These are phyloP conservation scores for Drosophila pseudotalamancana DNA, from an alignment of 2,888 invertebrate species.

Conservation along the genomic window DNA sequence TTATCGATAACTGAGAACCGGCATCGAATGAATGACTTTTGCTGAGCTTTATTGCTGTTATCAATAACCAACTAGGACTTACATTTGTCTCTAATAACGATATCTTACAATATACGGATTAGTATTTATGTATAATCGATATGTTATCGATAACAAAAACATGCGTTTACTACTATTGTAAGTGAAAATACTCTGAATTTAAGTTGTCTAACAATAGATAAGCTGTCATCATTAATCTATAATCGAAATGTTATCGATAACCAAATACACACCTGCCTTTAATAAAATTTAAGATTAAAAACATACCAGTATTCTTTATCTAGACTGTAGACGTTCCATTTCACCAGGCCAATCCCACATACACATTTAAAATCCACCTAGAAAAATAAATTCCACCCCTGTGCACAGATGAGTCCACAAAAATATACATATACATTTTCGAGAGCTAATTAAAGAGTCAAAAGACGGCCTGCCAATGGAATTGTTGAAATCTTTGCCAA, in stretches of 20 bases:
- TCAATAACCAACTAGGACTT: too few relatives aligned
- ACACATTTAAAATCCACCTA: not conserved
- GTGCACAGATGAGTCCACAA: not conserved
- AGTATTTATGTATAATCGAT: not conserved
- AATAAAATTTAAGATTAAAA: not conserved
- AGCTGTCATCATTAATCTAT: not conserved
- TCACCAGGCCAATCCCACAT: not conserved
- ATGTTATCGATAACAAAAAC: not conserved
- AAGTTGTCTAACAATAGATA: not conserved
- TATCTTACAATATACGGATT: too few relatives aligned
- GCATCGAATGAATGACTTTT: too few relatives aligned
- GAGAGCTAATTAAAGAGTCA: conserved; percentile 43
- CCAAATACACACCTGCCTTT: not conserved
- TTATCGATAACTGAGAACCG: not conserved
- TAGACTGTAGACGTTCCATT: not conserved
- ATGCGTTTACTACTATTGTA: too few relatives aligned
- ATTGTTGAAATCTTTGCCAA: conserved; percentile 16
- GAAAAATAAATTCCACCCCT: not conserved
- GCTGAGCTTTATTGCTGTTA: too few relatives aligned
- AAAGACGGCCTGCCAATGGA: conserved; percentile 9
- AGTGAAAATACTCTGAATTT: too few relatives aligned
- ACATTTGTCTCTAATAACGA: too few relatives aligned
- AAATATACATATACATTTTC: conserved; percentile 18
- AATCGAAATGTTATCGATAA: not conserved
- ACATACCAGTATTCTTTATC: too few relatives aligned